Evolutionary conservation across 1,140 invertebrate species (phyloP).

Genomic region (Rhopalosiphum padi): DNA sequence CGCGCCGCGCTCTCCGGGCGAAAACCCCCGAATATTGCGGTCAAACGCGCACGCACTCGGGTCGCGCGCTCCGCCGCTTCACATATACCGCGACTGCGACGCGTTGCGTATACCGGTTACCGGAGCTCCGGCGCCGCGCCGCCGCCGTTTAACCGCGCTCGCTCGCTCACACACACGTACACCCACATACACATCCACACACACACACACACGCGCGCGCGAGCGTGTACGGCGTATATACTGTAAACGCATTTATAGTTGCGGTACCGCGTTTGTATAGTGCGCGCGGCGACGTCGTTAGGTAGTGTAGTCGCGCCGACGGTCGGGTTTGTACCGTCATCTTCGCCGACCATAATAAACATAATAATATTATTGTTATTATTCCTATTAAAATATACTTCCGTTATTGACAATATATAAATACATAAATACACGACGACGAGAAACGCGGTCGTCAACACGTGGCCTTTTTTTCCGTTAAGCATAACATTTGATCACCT

Average conservation of each 20-base stretch:
- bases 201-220: not conserved
- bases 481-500: not conserved
- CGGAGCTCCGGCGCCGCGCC: constrained; percentile 24
- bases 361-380: not conserved
- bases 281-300: not conserved
- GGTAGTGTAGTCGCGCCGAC: not conserved
- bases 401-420: not conserved
- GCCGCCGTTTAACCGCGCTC: constrained; percentile 11
- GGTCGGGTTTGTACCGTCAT: not conserved
- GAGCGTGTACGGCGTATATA: not conserved
- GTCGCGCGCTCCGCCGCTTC: constrained; percentile 1
- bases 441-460: not conserved
- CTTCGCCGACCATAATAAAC: not conserved
- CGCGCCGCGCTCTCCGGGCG: constrained; percentile 36
- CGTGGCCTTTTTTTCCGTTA: not conserved
- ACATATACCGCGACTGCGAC: not conserved
- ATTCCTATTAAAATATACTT: not conserved
- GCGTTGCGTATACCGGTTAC: constrained; percentile 22
- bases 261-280: not conserved
- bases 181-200: not conserved
- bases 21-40: constrained; percentile 54
- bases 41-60: constrained; percentile 42
- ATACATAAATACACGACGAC: no score
- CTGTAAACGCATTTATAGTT: not conserved
- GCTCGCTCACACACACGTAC: not conserved